Percentiles rank a stretch among this genome's conserved stretches.
Conservation (phyloP, 1,140 invertebrate species). For the Whitmania pigra region DNA sequence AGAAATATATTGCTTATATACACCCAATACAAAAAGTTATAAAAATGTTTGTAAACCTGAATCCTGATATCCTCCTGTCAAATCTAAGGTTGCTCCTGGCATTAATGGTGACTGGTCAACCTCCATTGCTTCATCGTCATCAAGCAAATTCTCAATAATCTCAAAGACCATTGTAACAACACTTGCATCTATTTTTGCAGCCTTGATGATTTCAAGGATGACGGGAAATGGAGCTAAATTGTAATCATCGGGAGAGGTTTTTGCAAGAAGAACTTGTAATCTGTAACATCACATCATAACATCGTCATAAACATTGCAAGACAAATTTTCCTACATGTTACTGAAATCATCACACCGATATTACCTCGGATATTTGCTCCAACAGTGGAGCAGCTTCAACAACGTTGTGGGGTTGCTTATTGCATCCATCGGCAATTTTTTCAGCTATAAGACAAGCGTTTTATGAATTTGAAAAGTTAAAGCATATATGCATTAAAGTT, state of each 20-base stretch:
- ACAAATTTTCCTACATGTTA: neutral
- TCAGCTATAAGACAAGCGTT: neutral
- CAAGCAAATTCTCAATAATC: slow-evolving; percentile 10
- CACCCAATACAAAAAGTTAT: neutral
- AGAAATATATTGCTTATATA: neutral
- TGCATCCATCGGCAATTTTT: neutral
- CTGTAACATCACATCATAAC: neutral
- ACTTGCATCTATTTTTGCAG: neutral
- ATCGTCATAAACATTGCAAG: neutral
- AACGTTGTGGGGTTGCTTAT: neutral
- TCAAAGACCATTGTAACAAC: neutral
- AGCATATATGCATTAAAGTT: neutral
- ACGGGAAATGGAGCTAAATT: neutral
- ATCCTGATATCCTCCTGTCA: neutral
- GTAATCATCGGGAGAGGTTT: neutral
- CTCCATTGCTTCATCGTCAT: neutral
- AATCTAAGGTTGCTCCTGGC: neutral
- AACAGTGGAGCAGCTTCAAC: neutral
- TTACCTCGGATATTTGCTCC: neutral
- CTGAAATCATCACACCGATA: neutral
- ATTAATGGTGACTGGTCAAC: neutral
- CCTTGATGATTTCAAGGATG: neutral
- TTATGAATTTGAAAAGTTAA: no score
- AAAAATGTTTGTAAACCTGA: neutral
- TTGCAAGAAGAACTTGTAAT: neutral